Percentiles rank a stretch among this genome's conserved stretches.
Evolutionary conservation across 2,113 vertebrate genomes (phyloP).

Genomic region (Alces alces): DNA sequence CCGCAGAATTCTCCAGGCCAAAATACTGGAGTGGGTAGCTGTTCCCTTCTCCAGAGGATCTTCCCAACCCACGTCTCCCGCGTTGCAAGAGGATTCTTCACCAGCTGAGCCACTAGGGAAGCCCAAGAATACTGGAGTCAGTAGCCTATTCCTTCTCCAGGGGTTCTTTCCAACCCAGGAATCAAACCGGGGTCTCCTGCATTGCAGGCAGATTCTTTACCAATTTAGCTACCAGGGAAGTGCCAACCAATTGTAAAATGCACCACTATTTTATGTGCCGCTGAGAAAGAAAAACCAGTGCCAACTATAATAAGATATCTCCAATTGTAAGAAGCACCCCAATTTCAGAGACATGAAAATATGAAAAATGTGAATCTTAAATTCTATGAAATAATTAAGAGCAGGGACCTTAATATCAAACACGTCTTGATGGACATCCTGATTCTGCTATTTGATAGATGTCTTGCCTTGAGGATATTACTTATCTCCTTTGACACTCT

Average conservation of each 20-base stretch:
- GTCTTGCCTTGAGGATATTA: not conserved
- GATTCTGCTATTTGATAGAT: not conserved
- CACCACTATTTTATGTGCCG: not conserved
- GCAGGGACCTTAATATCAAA: not conserved
- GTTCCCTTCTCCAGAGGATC: not conserved
- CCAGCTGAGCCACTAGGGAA: not conserved
- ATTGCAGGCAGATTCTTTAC: not conserved
- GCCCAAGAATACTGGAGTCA: not conserved
- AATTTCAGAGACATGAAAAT: not conserved
- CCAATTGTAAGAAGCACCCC: not conserved
- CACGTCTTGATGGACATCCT: not conserved
- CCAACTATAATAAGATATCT: not conserved
- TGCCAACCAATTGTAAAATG: not conserved
- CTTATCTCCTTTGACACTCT: not conserved
- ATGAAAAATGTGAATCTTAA: not conserved
- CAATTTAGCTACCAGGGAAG: not conserved
- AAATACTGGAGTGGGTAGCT: not conserved
- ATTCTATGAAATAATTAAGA: not conserved
- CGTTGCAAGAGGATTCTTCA: not conserved
- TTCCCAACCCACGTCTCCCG: not conserved
- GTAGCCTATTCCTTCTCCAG: not conserved
- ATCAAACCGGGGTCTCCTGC: not conserved
- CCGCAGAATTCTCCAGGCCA: not conserved
- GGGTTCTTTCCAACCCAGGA: not conserved
- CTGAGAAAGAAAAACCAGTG: conserved; percentile 9